A percentile compares a stretch with the other conserved stretches of the same genome.
Conservation (phyloP, 37 sponge, comb jelly and placozoan species). For the Aplysina aerophoba region DNA sequence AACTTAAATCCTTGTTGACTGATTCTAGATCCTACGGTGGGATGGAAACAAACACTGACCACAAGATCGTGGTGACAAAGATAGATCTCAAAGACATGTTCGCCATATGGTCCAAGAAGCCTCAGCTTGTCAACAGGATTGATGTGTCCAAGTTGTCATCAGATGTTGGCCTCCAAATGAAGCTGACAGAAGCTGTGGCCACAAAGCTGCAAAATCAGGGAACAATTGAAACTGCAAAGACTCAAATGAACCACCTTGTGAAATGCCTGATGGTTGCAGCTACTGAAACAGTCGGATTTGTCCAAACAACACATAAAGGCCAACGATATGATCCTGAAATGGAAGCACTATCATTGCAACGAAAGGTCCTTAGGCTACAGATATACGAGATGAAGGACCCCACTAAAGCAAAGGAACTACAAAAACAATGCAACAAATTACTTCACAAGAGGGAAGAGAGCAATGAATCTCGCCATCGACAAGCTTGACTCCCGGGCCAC, state of each 20-base stretch:
- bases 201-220: constrained; percentile 10
- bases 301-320: constrained; percentile 14
- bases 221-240: constrained; percentile 4
- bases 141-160: constrained; percentile 15
- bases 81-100: constrained; percentile 20
- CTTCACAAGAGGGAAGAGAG: not conserved
- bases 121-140: constrained; percentile 18
- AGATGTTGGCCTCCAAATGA: constrained; percentile 8
- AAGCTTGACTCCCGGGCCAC: constrained; percentile 16
- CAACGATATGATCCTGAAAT: constrained; percentile 29
- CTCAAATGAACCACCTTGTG: not conserved
- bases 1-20: constrained; percentile 25
- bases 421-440: constrained; percentile 25
- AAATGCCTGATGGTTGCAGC: constrained; percentile 12
- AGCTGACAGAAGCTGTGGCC: constrained; percentile 7
- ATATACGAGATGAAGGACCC: not conserved
- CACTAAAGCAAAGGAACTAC: not conserved
- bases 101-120: constrained; percentile 12
- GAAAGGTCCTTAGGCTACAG: constrained; percentile 17
- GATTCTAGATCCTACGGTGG: constrained; percentile 29
- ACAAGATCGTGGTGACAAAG: constrained; percentile 22
- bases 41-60: constrained; percentile 5
- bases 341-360: constrained; percentile 2
- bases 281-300: constrained; percentile 1
- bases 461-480: constrained; percentile 26